phyloP scores from a whole-genome alignment of 2,888 invertebrate species.

The Neuroscelio doddi region DNA sequence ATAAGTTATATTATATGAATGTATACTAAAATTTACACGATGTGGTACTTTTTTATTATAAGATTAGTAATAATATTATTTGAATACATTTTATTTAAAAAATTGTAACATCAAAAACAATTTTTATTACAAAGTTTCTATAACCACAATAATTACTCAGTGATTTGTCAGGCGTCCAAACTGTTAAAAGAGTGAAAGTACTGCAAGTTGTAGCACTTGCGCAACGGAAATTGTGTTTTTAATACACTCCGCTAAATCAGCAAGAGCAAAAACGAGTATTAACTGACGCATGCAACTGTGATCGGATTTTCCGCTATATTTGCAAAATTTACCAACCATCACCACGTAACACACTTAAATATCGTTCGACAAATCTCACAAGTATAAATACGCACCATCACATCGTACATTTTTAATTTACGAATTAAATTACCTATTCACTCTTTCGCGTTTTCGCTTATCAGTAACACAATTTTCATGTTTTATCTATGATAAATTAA shows the following conservation, averaged over 20 bases:
- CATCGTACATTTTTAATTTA: not conserved
- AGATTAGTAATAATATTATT: too few species aligned
- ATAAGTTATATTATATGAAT: too few species aligned
- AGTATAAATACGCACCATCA: not conserved
- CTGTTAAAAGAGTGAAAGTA: constrained; percentile 5
- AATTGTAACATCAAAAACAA: too few species aligned
- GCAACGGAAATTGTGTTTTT: constrained; percentile 65
- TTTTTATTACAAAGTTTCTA: too few species aligned
- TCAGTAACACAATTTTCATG: too few species aligned
- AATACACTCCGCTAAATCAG: constrained; percentile 64
- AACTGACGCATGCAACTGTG: constrained; percentile 40
- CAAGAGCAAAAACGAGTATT: constrained; percentile 62
- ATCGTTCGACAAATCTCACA: constrained; percentile 8
- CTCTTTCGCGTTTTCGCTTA: not conserved
- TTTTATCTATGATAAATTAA: too few species aligned
- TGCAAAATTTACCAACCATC: constrained; percentile 4
- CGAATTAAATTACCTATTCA: not conserved
- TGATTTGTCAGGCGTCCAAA: constrained; percentile 7
- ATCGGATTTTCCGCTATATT: constrained; percentile 15
- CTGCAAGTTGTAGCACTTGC: constrained; percentile 12
- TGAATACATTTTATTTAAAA: too few species aligned
- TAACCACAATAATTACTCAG: not conserved
- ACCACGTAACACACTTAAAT: constrained; percentile 10
- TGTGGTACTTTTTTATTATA: too few species aligned
- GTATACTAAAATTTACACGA: too few species aligned